These are phyloP conservation scores for Cylindroiulus punctatus DNA, from an alignment of 2,888 invertebrate genomes.

Conservation along the genomic window DNA sequence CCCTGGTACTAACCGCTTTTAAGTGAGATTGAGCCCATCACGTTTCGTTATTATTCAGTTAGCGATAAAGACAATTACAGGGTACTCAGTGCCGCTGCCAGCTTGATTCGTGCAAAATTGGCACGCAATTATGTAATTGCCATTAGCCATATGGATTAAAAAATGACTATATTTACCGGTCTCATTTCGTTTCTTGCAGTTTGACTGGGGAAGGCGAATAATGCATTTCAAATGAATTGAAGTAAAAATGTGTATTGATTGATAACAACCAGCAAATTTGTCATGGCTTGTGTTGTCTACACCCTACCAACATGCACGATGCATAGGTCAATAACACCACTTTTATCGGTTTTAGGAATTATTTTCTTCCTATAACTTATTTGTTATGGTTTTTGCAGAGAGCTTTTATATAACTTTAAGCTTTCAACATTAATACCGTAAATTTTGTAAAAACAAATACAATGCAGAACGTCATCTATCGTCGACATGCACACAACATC, in stretches of 20 bases:
- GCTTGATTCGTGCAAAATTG: conserved; percentile 40
- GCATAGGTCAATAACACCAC: too few relatives aligned
- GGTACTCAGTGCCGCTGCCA: conserved; percentile 20
- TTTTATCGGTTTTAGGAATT: too few relatives aligned
- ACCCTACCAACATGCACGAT: too few relatives aligned
- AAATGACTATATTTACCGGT: conserved; percentile 19
- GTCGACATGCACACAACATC: too few relatives aligned
- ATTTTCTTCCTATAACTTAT: too few relatives aligned
- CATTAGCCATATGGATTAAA: background rate
- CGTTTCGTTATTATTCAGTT: conserved; percentile 36
- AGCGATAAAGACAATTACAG: conserved; percentile 41
- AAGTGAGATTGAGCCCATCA: conserved; percentile 21
- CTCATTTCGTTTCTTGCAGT: background rate
- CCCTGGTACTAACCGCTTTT: background rate
- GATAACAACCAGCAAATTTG: background rate
- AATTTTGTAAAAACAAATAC: too few relatives aligned
- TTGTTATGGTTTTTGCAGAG: too few relatives aligned
- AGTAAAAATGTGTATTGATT: background rate
- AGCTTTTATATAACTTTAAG: too few relatives aligned
- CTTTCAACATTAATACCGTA: too few relatives aligned
- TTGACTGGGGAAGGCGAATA: background rate
- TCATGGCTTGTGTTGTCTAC: too few relatives aligned
- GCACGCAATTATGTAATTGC: conserved; percentile 39
- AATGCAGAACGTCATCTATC: too few relatives aligned
- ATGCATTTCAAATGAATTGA: background rate